Base-by-base conservation (phyloP, 2,797 vertebrate species). In the Melanotaenia pygmaea region DNA sequence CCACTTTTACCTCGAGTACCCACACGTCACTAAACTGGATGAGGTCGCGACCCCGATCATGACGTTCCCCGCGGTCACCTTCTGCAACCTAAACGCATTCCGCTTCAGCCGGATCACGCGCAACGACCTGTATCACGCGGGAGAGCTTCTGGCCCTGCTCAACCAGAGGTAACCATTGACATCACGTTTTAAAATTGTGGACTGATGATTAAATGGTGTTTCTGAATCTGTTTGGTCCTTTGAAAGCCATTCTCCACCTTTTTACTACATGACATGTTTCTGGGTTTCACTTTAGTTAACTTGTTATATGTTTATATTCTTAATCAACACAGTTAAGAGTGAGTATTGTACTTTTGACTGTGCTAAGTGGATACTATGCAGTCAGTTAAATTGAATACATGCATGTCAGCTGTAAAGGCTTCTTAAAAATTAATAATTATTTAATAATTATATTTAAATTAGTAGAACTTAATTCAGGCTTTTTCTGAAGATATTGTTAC, bases 51-150 rank as follows among this genome's bases (percentile, higher is more conserved):
- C 96, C 82, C 95, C 94, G 62, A 90, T 92, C 79, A 96, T 99
- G 94, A 95, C 95, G 77, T 99, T 99, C 84, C 98, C 98, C 0
- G 96, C 97, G 0, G 92, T 99, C 91, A 99, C 98, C 63, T 95
- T 99, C 82, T 99, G 98, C 94, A 99, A 99, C 93, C 97, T 99
- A 90, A 99, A 99, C 50, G 96, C 98, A 79, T 99, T 99, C 28
- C 96, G 98, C n/a, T 99, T 99, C 91, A 97, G 97, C 89, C 95
- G 94, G 4, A 95, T 99, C 72, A 96, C 96, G 74, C 96, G 97
- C 90, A 99, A 99, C 0, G 98, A 99, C 94, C 94, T 99, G 91
- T 99, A 98, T 91, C 98, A 99, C 2, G 97, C 97, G 0, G 98
- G 98, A 0, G 98, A 99, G 93, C 95, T 99, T 72, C 95, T 99